Evolutionary conservation across 92 coral and sea anemone genomes (phyloP).

Genomic region (Scolanthus callimorphus): DNA sequence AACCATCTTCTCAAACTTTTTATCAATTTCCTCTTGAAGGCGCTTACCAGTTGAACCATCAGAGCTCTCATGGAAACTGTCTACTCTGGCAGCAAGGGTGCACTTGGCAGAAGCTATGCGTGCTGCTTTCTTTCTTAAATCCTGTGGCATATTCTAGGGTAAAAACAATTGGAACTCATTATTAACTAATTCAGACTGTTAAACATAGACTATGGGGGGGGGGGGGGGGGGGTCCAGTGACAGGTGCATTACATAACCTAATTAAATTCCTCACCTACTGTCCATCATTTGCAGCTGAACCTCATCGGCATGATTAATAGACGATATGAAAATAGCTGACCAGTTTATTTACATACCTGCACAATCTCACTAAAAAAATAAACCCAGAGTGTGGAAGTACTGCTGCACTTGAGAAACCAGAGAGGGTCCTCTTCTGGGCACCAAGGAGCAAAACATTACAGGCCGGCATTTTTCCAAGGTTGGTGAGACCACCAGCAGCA

Average conservation of each 20-base stretch:
- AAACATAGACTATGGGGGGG: no score
- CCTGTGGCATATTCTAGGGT: conserved; percentile 88
- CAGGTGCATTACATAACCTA: no score
- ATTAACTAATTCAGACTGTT: no score
- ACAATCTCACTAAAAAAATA: conserved; percentile 87
- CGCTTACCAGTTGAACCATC: conserved; percentile 77
- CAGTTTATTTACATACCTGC: conserved; percentile 87
- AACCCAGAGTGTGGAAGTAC: conserved; percentile 95
- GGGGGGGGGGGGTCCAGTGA: no score
- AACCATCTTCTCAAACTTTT: conserved; percentile 90
- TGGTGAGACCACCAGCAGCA: conserved; percentile 91
- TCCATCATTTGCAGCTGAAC: no score
- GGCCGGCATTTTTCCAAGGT: conserved; percentile 95
- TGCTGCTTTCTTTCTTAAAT: conserved; percentile 92
- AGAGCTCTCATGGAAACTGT: conserved; percentile 81
- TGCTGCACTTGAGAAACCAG: conserved; percentile 98
- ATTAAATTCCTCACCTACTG: no score
- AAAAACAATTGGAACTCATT: no score
- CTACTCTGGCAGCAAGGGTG: conserved; percentile 92
- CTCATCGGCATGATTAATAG: no score
- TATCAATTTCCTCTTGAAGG: conserved; percentile 82
- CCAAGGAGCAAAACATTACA: conserved; percentile 90
- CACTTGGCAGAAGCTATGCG: conserved; percentile 90
- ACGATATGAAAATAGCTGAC: no score
- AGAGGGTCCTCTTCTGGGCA: conserved; percentile 85